Evolutionary conservation across 2,113 vertebrate genomes (phyloP), one percentile per base, ranked within the genome.

Genomic region (Chiloscyllium plagiosum): DNA sequence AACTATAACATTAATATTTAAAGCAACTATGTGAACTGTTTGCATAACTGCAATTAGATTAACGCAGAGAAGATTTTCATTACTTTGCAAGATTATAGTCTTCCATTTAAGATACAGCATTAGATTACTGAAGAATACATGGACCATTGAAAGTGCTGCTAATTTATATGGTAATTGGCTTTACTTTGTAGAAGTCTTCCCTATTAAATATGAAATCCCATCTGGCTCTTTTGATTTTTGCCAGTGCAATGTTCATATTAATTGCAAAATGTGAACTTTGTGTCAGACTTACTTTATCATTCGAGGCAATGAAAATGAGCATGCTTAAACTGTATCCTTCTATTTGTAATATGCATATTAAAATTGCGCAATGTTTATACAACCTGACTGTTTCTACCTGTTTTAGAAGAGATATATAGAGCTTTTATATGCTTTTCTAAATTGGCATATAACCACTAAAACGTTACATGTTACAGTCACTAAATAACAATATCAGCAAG

Each of bases 151-250:
- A 95, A 95, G 94, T 47, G 6, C 42, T 95, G 69, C 94, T 95
- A 95, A 95, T 95, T 95, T 95, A 95, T 76, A 95, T 95, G 94
- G 94, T 95, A 95, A 95, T 95, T 95, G 47, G 69, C 94, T 95
- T 95, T 69, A 95, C 10, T 94, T 47, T 95, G 52, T 47, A 72
- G 94, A 95, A 95, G 47, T 95, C 42, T 76, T 95, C 94, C 69
- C 69, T 95, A 95, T 72, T 76, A 95, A 50, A 76, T 95, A 76
- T 95, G 47, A 95, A 95, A 72, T 50, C 94, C 94, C 94, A 95
- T 95, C 94, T 95, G 94, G 94, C 94, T 95, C 68, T 72, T 93
- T 93, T 95, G 94, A 95, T 95, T 95, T 95, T 95, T 52, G 47
- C 94, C 42, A 95, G 94, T 95, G 68, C 94, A 72, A 50, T 72